Evolutionary conservation across 2,888 invertebrate species (phyloP).

Genomic region (Rotaria magnacalcarata): DNA sequence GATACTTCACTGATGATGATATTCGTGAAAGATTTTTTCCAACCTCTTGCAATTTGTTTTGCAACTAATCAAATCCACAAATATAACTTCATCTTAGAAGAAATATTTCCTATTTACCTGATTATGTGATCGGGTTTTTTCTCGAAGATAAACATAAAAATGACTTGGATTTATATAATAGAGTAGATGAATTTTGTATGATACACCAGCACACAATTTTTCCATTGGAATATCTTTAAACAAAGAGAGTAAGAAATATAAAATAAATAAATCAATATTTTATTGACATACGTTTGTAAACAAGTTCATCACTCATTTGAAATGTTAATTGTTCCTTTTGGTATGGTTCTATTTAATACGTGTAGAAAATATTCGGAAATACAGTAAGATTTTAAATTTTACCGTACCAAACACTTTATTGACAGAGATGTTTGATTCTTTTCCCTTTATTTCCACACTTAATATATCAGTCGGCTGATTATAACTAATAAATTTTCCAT

Average conservation of each 20-base stretch:
- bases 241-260: neutral
- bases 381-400: too few relatives aligned
- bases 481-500: neutral
- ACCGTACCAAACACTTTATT: neutral
- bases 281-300: neutral
- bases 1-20: neutral
- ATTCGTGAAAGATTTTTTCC: neutral
- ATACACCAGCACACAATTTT: neutral
- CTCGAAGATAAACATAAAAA: slow-evolving; percentile 11
- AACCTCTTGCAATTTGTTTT: neutral
- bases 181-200: neutral
- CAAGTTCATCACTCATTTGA: neutral
- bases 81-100: too few relatives aligned
- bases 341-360: neutral
- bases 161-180: slow-evolving; percentile 25
- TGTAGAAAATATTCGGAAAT: neutral
- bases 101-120: neutral
- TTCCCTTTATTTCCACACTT: neutral
- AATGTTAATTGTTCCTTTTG: neutral
- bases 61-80: neutral
- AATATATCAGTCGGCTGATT: neutral
- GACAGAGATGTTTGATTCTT: neutral
- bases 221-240: slow-evolving; percentile 3
- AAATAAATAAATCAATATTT: too few relatives aligned
- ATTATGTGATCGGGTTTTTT: neutral